Conservation (phyloP, 1,140 invertebrate genomes). For the Amphibalanus amphitrite region DNA sequence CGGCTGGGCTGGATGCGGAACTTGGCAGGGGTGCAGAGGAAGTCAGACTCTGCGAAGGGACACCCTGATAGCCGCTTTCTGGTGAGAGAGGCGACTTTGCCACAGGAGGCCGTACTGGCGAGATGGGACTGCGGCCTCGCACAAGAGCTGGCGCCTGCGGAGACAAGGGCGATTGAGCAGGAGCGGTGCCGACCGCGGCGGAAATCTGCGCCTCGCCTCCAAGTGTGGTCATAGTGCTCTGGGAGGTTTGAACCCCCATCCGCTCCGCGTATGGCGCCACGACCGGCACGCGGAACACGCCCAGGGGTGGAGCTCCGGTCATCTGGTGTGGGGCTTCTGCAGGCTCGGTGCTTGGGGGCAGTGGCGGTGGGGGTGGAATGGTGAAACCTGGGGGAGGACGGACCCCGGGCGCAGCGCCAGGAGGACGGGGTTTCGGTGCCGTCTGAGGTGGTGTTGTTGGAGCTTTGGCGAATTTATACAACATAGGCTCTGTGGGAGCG, state of each 20-base stretch:
- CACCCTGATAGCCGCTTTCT: no score
- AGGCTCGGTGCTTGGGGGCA: no score
- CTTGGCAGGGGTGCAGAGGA: no score
- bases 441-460: constrained; percentile 3
- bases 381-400: neutral
- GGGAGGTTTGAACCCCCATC: no score
- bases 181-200: neutral
- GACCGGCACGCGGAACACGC: neutral
- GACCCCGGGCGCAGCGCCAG: neutral
- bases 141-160: neutral
- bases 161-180: neutral
- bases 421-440: constrained; percentile 9
- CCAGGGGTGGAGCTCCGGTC: no score
- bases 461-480: constrained; percentile 4
- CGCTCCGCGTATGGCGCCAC: neutral
- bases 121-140: no score
- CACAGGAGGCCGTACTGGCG: no score
- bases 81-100: no score
- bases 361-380: neutral
- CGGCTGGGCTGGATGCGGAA: no score
- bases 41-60: no score
- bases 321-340: neutral
- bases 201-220: no score
- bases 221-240: no score
- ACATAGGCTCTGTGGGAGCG: neutral